Percentiles rank a stretch among this genome's conserved stretches.
Evolutionary conservation across 2,888 invertebrate species (phyloP).

Genomic region (Drosophila pegasa): DNA sequence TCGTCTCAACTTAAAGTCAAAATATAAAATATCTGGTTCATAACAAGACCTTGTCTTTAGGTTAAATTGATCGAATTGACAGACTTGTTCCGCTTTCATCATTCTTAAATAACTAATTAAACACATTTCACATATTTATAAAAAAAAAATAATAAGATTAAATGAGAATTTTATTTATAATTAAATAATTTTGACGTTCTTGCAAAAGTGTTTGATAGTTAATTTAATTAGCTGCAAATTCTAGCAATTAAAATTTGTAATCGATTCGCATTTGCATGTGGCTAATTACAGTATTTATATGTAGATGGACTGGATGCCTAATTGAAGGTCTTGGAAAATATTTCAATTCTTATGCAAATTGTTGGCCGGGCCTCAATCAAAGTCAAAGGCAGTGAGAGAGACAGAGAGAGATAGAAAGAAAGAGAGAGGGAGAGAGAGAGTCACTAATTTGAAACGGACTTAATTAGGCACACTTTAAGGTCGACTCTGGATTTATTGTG

Average conservation of each 20-base stretch:
- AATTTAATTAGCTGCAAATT: slow-evolving; percentile 6
- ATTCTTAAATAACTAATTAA: not conserved
- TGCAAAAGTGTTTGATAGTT: not conserved
- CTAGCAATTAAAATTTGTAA: slow-evolving; percentile 19
- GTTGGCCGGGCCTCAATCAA: slow-evolving; percentile 19
- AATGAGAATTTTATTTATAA: not conserved
- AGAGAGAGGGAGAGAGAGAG: not conserved
- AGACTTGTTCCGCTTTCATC: not conserved
- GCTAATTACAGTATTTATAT: slow-evolving; percentile 29
- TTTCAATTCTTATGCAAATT: slow-evolving; percentile 69
- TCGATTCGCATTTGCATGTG: slow-evolving; percentile 27
- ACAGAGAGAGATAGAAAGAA: not conserved
- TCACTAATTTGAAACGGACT: slow-evolving; percentile 37
- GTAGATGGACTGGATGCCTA: not conserved
- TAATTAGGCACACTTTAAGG: slow-evolving; percentile 60
- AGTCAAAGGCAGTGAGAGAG: slow-evolving; percentile 20
- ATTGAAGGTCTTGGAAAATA: slow-evolving; percentile 26
- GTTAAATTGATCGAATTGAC: not conserved
- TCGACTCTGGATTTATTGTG: slow-evolving; percentile 17
- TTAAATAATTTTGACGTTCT: not conserved
- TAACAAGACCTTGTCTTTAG: not conserved
- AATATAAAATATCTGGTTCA: not conserved
- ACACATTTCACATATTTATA: not conserved
- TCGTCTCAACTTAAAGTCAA: too few relatives aligned
- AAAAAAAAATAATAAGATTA: not conserved